phyloP scores from a whole-genome alignment of 2,888 invertebrate species.

The Onthophagus sagittarius region DNA sequence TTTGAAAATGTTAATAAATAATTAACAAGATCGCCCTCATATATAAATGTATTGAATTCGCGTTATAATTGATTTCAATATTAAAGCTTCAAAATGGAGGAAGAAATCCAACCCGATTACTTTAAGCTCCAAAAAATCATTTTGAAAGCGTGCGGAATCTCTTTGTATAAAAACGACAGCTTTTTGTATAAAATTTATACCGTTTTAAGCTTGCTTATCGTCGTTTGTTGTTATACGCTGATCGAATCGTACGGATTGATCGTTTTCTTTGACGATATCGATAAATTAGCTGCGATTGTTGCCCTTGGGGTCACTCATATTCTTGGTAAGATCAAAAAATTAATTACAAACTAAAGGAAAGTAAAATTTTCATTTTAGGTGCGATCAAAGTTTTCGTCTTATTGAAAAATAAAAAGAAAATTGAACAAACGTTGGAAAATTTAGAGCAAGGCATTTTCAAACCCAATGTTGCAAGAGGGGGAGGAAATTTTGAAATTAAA shows the following conservation, averaged over 20 bases:
- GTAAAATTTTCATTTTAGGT: conserved; percentile 19
- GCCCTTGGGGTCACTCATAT: conserved; percentile 19
- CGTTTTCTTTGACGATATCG: conserved; percentile 20
- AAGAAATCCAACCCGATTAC: not conserved
- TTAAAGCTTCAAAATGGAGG: not conserved
- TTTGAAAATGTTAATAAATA: too few relatives aligned
- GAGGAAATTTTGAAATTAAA: conserved; percentile 15
- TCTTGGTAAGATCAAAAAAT: conserved; percentile 19
- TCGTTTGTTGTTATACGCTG: conserved; percentile 19
- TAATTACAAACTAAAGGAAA: not conserved
- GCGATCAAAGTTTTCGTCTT: conserved; percentile 23
- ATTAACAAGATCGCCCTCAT: too few relatives aligned
- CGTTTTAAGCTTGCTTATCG: conserved; percentile 6
- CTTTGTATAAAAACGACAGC: conserved; percentile 15
- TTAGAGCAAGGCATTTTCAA: conserved; percentile 24
- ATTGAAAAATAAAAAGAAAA: conserved; percentile 21
- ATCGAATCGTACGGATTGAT: conserved; percentile 22
- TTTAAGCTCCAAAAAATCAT: conserved; percentile 20
- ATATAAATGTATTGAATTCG: too few relatives aligned
- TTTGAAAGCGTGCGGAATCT: conserved; percentile 22
- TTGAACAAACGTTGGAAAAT: conserved; percentile 16
- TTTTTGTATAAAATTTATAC: conserved; percentile 22
- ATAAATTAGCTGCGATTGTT: conserved; percentile 22
- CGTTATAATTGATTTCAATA: too few relatives aligned
- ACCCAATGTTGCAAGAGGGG: conserved; percentile 20